Percentiles rank a stretch among this genome's conserved stretches.
Conservation (phyloP, 1,140 invertebrate species). For the Thereuonema tuberculata region DNA sequence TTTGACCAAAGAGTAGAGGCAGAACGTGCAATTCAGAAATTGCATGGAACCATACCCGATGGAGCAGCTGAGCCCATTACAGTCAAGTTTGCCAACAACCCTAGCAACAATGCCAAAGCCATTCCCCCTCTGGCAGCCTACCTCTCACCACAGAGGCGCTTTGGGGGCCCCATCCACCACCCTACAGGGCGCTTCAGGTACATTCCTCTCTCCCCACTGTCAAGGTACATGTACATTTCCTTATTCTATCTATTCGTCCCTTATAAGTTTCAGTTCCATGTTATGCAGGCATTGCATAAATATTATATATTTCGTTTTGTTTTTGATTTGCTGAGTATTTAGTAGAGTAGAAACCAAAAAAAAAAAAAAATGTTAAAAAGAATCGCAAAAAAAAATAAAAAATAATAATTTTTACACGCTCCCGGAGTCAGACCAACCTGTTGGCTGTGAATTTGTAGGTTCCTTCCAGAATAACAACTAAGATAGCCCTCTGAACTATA, state of each 20-base stretch:
- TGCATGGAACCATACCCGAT: constrained; percentile 93
- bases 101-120: constrained; percentile 80
- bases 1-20: constrained; percentile 97
- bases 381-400: no score
- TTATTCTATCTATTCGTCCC: constrained; percentile 17
- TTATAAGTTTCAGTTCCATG: constrained; percentile 4
- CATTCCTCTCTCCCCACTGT: constrained; percentile 47
- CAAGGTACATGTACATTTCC: constrained; percentile 34
- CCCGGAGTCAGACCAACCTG: no score
- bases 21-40: constrained; percentile 90
- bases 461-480: no score
- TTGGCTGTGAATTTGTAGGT: no score
- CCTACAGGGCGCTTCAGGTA: constrained; percentile 84
- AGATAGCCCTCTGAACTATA: no score
- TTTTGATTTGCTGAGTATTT: no score
- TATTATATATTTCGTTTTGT: no score
- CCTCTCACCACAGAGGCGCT: constrained; percentile 50
- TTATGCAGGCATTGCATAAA: no score
- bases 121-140: constrained; percentile 85
- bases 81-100: constrained; percentile 98
- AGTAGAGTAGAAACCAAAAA: no score
- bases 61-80: constrained; percentile 93
- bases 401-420: no score
- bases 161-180: constrained; percentile 84
- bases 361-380: no score